Conservation (phyloP, 2,113 vertebrate species). For the Felis chaus region DNA sequence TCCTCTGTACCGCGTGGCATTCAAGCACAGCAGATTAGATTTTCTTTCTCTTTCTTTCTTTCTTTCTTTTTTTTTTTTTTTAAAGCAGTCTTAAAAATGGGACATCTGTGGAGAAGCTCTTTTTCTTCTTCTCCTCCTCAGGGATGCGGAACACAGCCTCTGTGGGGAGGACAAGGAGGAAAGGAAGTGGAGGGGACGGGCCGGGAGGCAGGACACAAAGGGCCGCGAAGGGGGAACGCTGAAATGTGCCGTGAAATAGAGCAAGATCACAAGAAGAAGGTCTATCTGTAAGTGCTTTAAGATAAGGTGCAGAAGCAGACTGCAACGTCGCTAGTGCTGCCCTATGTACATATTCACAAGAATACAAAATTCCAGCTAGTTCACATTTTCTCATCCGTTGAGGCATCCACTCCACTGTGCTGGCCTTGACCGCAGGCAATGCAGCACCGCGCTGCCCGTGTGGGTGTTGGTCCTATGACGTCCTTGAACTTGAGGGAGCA, state of each 20-base stretch:
- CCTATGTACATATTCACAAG: conserved; percentile 93
- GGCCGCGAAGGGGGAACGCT: conserved; percentile 46
- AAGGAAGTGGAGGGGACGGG: neutral
- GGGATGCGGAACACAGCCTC: conserved; percentile 75
- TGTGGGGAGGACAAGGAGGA: conserved; percentile 70
- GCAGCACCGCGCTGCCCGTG: conserved; percentile 81
- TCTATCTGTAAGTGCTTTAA: conserved; percentile 89
- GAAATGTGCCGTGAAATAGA: conserved; percentile 85
- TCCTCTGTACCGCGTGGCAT: conserved; percentile 87
- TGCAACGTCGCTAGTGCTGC: conserved; percentile 86
- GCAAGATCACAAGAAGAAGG: conserved; percentile 85
- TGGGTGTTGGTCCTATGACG: conserved; percentile 84
- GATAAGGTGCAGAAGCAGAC: conserved; percentile 92
- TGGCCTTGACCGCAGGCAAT: conserved; percentile 83
- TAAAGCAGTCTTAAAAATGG: conserved; percentile 85
- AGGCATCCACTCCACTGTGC: conserved; percentile 85
- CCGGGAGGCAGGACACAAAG: neutral
- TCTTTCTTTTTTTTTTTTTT: conserved; percentile 69
- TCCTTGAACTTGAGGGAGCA: conserved; percentile 82
- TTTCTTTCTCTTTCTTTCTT: conserved; percentile 46
- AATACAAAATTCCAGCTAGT: conserved; percentile 89
- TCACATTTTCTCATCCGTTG: conserved; percentile 89
- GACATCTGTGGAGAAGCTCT: conserved; percentile 81
- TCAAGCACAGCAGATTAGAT: conserved; percentile 88
- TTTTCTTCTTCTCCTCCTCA: conserved; percentile 81